Evolutionary conservation across 2,113 vertebrate species (phyloP), one percentile per base, ranked within the genome.

Genomic region (Bettongia penicillata): DNA sequence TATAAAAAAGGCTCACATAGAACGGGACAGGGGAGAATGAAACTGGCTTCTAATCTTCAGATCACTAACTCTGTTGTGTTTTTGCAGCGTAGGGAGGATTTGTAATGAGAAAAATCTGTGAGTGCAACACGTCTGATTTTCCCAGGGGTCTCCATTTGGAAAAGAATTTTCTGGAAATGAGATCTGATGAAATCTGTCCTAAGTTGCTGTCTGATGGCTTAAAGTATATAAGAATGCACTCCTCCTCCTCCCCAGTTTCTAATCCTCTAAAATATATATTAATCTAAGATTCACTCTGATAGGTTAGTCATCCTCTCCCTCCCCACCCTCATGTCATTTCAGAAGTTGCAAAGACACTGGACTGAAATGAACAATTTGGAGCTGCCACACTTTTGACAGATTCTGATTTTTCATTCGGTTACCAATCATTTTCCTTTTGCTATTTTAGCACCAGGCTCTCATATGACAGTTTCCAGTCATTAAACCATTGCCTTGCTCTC

Each of bases 391-490:
- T 96, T 95, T 90, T 68, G 93, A 93, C 5, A 91, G 23, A 90
- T 26, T 68, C 48, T 93, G 84, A 91, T 91, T 96, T 96, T 95
- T 43, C 51, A 90, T 93, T 47, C 93, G 90, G 96, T 95, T 91
- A 93, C 52, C 31, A 95, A 57, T 97, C 53, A 93, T 93, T 96
- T 92, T 26, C 68, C 89, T 77, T 94, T 90, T 95, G 51, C 48
- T 90, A 4, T 89, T 77, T 19, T 68, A 94, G 92, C 43, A 90
- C 89, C 89, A 96, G 53, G 95, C 53, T 91, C 53, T 94, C 48
- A 91, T 89, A 68, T 93, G 94, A 93, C 57, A 92, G 53, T 93
- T 96, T 95, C 50, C 92, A 94, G 50, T 49, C 93, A 90, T 91
- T 93, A 96, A 94, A 97, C 89, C 50, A 90, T 11, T 16, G 1